Evolutionary conservation across 2,888 invertebrate species (phyloP), one percentile per base, ranked within the genome.

Genomic region (Orthosia gothica): DNA sequence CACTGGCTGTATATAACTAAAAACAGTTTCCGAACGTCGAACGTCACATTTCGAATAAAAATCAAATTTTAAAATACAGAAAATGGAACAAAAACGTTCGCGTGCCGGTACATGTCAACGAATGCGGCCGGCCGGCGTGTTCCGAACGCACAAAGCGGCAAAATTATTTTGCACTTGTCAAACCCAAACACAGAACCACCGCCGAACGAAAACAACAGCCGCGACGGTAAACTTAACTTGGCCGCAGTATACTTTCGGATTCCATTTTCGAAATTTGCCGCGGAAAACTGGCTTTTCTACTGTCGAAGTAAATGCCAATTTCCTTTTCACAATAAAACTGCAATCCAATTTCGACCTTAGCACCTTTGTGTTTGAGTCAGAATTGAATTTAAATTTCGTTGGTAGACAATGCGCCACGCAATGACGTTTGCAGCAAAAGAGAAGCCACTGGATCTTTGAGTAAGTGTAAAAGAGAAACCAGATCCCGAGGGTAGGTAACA

Each of bases 251-350:
- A 90, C 92, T 91, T 92, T 94, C 93, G 91, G 92, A 94, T 93
- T 91, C 91, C 90, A 94, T 95, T 96, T 95, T 94, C 93, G 88
- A 93, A 94, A 91, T 93, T 90, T 95, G 96, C 95, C 92, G 94
- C 90, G 94, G 95, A 93, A 96, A 95, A 95, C 95, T 95, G 91
- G 93, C 95, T 96, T 96, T 95, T 95, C 96, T 93, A 91, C 95
- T 94, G 93, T 92, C 91, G 94, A 91, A 93, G 93, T 96, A 95
- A 95, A 95, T 94, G 94, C 95, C 95, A 95, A 96, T 95, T 96
- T 96, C 94, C 95, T 93, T 95, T 94, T 94, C 87, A 91, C 91
- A 54, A 23, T 50, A 40, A 2, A 45, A 61, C 26, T 47, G 61
- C 86, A 79, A 86, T 77, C 81, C 23, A 92, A 89, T 89, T 88